Conservation (phyloP, 2,113 vertebrate genomes). For the Canis aureus region DNA sequence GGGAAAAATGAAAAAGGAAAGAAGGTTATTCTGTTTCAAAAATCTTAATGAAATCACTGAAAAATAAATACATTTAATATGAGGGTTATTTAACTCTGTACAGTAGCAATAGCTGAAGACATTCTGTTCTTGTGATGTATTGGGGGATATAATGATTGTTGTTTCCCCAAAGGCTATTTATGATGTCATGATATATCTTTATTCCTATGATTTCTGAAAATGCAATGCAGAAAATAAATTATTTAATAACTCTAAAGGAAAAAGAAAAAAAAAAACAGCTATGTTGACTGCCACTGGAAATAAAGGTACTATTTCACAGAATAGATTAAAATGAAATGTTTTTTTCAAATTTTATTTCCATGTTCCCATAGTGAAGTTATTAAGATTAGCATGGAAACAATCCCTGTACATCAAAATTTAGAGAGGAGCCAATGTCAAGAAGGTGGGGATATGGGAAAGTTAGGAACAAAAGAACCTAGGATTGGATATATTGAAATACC, state of each 20-base stretch:
- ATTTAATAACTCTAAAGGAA: not conserved
- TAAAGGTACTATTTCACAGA: conserved; percentile 6
- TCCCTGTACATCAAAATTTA: not conserved
- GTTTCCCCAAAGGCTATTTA: not conserved
- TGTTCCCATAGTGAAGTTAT: not conserved
- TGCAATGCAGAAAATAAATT: conserved; percentile 4
- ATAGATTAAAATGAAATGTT: not conserved
- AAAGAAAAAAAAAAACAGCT: not conserved
- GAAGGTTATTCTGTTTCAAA: not conserved
- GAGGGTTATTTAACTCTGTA: conserved; percentile 7
- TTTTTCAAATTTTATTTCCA: not conserved
- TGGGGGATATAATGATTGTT: not conserved
- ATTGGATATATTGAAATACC: not conserved
- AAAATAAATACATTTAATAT: conserved; percentile 31
- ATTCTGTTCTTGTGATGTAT: not conserved
- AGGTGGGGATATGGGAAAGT: no score
- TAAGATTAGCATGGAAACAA: not conserved
- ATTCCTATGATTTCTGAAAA: not conserved
- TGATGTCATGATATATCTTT: not conserved
- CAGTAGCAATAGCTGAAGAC: not conserved
- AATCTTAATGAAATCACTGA: conserved; percentile 19
- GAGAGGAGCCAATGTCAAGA: not conserved
- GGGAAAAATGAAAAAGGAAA: not conserved
- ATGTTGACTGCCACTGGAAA: not conserved
- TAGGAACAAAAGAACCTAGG: not conserved